These are phyloP conservation scores for Scaptomyza montana DNA, from an alignment of 1,140 invertebrate genomes.

Conservation along the genomic window DNA sequence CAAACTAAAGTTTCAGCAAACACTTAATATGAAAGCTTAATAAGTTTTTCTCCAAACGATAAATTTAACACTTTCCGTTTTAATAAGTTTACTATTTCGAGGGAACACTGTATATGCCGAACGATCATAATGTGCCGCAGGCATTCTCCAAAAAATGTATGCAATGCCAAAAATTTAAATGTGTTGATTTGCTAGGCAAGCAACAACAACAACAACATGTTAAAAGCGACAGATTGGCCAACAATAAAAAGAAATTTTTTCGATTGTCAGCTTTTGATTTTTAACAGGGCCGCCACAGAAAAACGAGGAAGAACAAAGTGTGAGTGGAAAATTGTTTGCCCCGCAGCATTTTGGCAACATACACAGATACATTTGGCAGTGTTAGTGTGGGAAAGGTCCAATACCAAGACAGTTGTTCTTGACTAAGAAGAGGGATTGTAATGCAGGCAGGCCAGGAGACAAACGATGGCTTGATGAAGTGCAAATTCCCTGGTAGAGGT, in stretches of 20 bases:
- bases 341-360: constrained; percentile 68
- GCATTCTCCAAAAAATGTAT: constrained; percentile 9
- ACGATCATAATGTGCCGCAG: constrained; percentile 73
- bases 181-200: constrained; percentile 24
- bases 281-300: neutral
- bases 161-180: constrained; percentile 42
- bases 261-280: constrained; percentile 32
- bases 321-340: constrained; percentile 56
- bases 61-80: too few relatives aligned
- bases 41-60: too few relatives aligned
- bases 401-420: constrained; percentile 1
- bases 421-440: neutral
- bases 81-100: too few relatives aligned
- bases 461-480: constrained; percentile 71
- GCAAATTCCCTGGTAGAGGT: constrained; percentile 75
- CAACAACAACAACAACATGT: constrained; percentile 20
- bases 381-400: constrained; percentile 27
- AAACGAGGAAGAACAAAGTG: constrained; percentile 5
- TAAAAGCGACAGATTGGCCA: constrained; percentile 44
- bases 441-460: constrained; percentile 32
- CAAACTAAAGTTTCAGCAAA: too few relatives aligned
- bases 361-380: constrained; percentile 20
- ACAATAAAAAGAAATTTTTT: constrained; percentile 14
- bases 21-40: too few relatives aligned
- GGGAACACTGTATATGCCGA: constrained; percentile 48